phyloP scores from a whole-genome alignment of 1,140 invertebrate species.

The Drosophila auraria region DNA sequence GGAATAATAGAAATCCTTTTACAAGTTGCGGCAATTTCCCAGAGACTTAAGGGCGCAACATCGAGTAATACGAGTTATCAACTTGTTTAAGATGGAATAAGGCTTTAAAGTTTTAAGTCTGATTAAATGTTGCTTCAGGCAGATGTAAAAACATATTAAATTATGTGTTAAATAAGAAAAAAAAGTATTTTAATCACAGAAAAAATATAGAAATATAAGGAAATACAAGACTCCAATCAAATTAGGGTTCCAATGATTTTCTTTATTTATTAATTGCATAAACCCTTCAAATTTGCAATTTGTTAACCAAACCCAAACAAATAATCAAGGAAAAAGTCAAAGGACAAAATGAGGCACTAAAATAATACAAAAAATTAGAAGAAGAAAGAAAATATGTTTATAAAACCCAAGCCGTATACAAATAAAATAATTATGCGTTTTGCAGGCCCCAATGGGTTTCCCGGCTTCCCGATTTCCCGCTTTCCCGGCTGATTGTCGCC shows the following conservation, averaged over 20 bases:
- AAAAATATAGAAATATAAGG: no score
- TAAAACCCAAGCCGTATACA: conserved; percentile 28
- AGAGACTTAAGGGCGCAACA: neutral
- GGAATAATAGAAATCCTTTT: conserved; percentile 15
- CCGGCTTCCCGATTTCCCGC: neutral
- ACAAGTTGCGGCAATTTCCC: neutral
- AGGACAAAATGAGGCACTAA: neutral
- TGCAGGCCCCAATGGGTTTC: conserved; percentile 1
- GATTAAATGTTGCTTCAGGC: no score
- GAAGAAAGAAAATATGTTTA: conserved; percentile 16
- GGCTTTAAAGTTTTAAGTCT: no score
- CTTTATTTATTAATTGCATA: neutral
- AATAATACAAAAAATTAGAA: neutral
- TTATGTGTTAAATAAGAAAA: no score
- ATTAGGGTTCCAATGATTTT: no score
- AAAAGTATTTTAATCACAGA: no score
- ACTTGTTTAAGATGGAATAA: no score
- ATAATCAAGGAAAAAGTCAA: neutral
- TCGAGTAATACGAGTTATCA: neutral
- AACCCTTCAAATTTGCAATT: neutral
- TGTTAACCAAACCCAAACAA: neutral
- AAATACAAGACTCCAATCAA: no score
- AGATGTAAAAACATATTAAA: no score
- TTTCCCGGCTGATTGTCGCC: conserved; percentile 16
- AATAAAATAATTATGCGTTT: conserved; percentile 65